Conservation (phyloP, 2,888 invertebrate species). For the Blera fallax region DNA sequence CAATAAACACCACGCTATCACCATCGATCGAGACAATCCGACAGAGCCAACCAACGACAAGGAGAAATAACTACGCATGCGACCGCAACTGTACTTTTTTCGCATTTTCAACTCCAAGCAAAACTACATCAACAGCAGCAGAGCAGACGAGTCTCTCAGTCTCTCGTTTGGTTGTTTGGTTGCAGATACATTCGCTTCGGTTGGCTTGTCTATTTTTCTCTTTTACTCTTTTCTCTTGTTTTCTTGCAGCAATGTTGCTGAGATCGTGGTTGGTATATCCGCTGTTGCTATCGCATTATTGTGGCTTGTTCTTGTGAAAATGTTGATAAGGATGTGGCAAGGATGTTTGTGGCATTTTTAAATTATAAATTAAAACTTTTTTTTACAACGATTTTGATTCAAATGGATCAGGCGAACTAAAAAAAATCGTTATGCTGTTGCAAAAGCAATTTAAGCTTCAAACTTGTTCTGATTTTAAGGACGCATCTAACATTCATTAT, state of each 20-base stretch:
- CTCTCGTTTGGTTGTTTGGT: background rate
- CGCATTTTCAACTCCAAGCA: constrained; percentile 51
- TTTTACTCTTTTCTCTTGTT: constrained; percentile 25
- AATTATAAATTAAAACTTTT: background rate
- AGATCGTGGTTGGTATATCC: background rate
- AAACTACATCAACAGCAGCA: constrained; percentile 23
- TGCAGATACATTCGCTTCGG: background rate
- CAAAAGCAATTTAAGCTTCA: too few relatives aligned
- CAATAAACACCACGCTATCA: constrained; percentile 19
- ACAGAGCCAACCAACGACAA: constrained; percentile 22
- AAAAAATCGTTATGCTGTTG: background rate
- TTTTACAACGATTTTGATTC: too few relatives aligned
- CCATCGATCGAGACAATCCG: constrained; percentile 35
- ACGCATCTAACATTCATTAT: too few relatives aligned
- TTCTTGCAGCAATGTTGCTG: constrained; percentile 35
- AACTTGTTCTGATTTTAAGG: too few relatives aligned
- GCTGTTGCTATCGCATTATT: background rate
- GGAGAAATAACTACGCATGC: constrained; percentile 68
- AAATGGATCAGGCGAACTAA: background rate
- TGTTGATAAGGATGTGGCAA: constrained; percentile 37
- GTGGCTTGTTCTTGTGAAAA: background rate
- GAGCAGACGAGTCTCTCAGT: constrained; percentile 18
- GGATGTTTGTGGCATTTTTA: background rate
- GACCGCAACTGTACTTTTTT: constrained; percentile 71
- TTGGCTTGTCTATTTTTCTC: constrained; percentile 46